These are phyloP conservation scores for Papilio glaucus DNA, from an alignment of 1,140 invertebrate species.

Conservation along the genomic window DNA sequence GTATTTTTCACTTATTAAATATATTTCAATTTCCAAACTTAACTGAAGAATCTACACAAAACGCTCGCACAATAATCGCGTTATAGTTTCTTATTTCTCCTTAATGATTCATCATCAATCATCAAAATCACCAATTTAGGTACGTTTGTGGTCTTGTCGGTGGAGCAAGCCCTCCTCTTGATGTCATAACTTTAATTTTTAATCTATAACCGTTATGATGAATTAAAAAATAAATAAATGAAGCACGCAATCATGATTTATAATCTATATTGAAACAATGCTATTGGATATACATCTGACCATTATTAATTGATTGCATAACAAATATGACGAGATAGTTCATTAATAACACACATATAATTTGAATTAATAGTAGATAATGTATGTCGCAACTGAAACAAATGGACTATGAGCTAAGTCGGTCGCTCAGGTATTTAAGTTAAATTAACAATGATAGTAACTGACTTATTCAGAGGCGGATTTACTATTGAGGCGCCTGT, in stretches of 20 bases:
- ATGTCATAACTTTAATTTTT: too few relatives aligned
- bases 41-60: too few relatives aligned
- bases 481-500: too few relatives aligned
- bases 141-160: background rate
- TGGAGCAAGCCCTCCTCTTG: too few relatives aligned
- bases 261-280: slow-evolving; percentile 16
- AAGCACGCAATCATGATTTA: background rate
- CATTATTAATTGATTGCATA: background rate
- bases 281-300: background rate
- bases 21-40: too few relatives aligned
- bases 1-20: too few relatives aligned
- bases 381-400: slow-evolving; percentile 3
- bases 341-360: background rate
- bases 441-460: background rate
- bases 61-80: too few relatives aligned
- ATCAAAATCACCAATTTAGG: too few relatives aligned
- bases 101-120: too few relatives aligned
- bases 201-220: background rate
- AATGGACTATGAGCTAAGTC: too few relatives aligned
- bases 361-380: background rate
- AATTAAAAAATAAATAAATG: slow-evolving; percentile 8
- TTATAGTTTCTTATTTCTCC: background rate
- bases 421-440: background rate
- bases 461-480: too few relatives aligned
- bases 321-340: background rate